phyloP scores from a whole-genome alignment of 2,888 invertebrate species.

The Aleiodes alternator region DNA sequence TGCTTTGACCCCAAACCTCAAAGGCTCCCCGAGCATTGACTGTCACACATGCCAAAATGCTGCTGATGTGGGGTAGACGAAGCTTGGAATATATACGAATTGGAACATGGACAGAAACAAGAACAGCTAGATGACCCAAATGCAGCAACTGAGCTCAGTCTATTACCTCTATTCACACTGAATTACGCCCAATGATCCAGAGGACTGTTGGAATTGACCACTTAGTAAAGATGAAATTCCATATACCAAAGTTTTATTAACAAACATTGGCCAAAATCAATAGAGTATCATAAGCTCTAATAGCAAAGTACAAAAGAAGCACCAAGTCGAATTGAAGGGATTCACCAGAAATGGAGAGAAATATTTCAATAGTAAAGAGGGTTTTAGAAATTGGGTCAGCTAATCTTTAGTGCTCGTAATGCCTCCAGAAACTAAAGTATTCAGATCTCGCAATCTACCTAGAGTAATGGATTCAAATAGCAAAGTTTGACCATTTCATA shows the following conservation, averaged over 20 bases:
- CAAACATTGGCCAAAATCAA: neutral
- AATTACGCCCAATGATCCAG: conserved; percentile 30
- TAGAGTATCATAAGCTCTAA: neutral
- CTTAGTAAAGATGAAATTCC: neutral
- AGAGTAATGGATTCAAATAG: neutral
- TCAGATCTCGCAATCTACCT: neutral
- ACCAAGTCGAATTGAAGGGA: neutral
- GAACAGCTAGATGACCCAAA: conserved; percentile 38
- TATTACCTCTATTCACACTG: conserved; percentile 36
- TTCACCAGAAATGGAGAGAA: neutral
- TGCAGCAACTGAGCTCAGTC: conserved; percentile 36
- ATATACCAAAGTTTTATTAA: conserved; percentile 3
- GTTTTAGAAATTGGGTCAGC: conserved; percentile 3
- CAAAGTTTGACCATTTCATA: neutral
- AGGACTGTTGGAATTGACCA: conserved; percentile 23
- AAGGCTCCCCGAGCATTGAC: neutral
- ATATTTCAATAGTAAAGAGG: neutral
- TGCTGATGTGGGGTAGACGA: neutral
- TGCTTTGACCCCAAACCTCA: neutral
- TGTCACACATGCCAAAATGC: no score
- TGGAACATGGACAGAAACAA: conserved; percentile 20
- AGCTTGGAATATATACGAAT: neutral
- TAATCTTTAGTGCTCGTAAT: conserved; percentile 19
- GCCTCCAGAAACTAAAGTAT: conserved; percentile 7
- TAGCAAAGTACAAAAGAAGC: neutral